Evolutionary conservation across 2,113 vertebrate species (phyloP), one percentile per base, ranked within the genome.

Genomic region (Aspidoscelis tigris): DNA sequence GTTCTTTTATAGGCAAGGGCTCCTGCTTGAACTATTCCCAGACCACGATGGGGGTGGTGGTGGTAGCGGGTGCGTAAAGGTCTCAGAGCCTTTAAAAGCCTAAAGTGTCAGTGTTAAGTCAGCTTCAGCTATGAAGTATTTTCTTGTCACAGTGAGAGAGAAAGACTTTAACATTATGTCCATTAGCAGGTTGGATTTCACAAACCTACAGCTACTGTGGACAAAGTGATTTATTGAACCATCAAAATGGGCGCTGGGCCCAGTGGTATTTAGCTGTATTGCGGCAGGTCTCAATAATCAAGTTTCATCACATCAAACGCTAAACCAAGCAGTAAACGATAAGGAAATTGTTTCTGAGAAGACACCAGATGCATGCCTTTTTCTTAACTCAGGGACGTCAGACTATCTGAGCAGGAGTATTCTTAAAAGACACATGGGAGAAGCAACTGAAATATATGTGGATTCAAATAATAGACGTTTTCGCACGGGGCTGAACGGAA

Each of bases 301-400:
- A 69, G 89, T 90, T 94, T 93, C 81, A 87, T 88, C 78, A 80
- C 82, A 91, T 80, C 77, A 88, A 92, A 93, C 88, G 47, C 55
- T 64, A 90, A 66, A 76, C 39, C 76, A 88, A 85, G 80, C 84
- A 91, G 79, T 83, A 88, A 93, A 79, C 66, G 81, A 20, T 24
- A 18, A 84, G 64, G 69, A 93, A 87, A 88, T 75, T 93, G 88
- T 89, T 87, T 83, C 88, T 93, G 88, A 92, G 65, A 90, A 92
- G 87, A 88, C 71, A 83, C 85, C 93, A 85, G 10, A 4, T 44
- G 64, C 14, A 0, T 22, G 76, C 39, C 65, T 69, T 89, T 89
- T 86, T 75, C 33, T 55, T 72, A 76, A 82, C 41, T 89, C 86
- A 79, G n/a, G 65, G 10, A 76, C 69, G 88, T 84, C 64, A 84